phyloP scores from a whole-genome alignment of 2,113 vertebrate species.

The Eubucco bourcierii region DNA sequence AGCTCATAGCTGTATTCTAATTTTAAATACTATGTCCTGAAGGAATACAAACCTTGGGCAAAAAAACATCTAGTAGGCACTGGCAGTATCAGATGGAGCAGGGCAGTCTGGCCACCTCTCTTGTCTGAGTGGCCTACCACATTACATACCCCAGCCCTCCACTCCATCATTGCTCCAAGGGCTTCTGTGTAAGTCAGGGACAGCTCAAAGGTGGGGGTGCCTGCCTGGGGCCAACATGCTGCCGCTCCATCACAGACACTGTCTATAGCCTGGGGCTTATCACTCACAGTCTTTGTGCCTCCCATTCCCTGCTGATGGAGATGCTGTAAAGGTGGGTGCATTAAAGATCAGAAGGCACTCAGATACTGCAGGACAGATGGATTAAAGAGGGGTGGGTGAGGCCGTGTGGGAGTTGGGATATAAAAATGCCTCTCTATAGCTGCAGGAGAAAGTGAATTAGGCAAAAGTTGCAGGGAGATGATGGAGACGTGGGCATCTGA shows the following conservation, averaged over 20 bases:
- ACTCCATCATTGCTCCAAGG: not conserved
- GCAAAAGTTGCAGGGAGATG: not conserved
- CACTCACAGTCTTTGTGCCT: not conserved
- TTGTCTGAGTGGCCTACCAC: too few relatives aligned
- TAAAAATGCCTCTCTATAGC: not conserved
- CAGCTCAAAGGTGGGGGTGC: not conserved
- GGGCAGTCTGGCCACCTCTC: not conserved
- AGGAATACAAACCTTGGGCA: not conserved
- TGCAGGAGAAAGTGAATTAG: not conserved
- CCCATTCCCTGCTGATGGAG: not conserved
- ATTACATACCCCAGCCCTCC: not conserved
- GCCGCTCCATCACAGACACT: not conserved
- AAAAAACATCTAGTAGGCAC: not conserved
- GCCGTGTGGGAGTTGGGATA: rapidly evolving
- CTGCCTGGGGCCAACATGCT: not conserved
- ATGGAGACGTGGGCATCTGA: not conserved
- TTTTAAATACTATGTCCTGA: not conserved
- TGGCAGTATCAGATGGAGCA: not conserved
- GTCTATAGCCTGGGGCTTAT: not conserved
- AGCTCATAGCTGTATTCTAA: not conserved
- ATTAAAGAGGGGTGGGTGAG: not conserved
- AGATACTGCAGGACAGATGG: not conserved
- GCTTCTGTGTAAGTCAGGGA: not conserved
- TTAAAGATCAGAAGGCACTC: not conserved
- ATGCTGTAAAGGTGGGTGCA: rapidly evolving